Evolutionary conservation across 2,797 vertebrate species (phyloP), one percentile per base, ranked within the genome.

Genomic region (Meda fulgida): DNA sequence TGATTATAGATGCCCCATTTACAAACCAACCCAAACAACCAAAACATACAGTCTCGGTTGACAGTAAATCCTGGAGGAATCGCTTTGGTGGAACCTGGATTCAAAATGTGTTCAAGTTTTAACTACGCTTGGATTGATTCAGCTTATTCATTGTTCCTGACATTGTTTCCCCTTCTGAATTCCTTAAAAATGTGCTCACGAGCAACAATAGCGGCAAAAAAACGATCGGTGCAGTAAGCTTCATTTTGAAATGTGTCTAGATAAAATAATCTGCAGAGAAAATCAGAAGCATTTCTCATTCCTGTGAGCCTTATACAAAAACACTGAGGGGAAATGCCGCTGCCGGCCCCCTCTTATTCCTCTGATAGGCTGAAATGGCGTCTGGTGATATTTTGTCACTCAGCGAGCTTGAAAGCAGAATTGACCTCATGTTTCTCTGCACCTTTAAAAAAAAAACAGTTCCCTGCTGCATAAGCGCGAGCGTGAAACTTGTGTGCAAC

Each of bases 401-500:
- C 86, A 84, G 34, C 53, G 2, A 40, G 53, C 72, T 70, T 16
- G 73, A 84, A 79, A 84, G 87, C 81, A 63, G 82, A 80, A 63
- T 48, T 69, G 58, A 85, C 66, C 81, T 82, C 75, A 38, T 69
- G n/a, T 70, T 16, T 78, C 87, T 87, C 86, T 85, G 78, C 80
- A 71, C 53, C 89, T 91, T 92, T 88, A 90, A 90, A 86, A 55
- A 40, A 40, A 60, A 55, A 69, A 67, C 46, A 89, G 89, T 76
- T 76, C 58, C 34, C 75, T 40, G 46, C 77, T 83, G 53, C 58
- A 48, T 76, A 82, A 78, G 31, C 1, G 18, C 48, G 48, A 79
- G 53, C 69, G 58, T 87, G 86, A 84, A 89, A 90, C 85, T 89
- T 23, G 83, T 92, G 87, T 85, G 84, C 38, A 75, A 89, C 85